These are phyloP conservation scores for Gobius niger DNA, from an alignment of 2,113 vertebrate species.

Conservation along the genomic window DNA sequence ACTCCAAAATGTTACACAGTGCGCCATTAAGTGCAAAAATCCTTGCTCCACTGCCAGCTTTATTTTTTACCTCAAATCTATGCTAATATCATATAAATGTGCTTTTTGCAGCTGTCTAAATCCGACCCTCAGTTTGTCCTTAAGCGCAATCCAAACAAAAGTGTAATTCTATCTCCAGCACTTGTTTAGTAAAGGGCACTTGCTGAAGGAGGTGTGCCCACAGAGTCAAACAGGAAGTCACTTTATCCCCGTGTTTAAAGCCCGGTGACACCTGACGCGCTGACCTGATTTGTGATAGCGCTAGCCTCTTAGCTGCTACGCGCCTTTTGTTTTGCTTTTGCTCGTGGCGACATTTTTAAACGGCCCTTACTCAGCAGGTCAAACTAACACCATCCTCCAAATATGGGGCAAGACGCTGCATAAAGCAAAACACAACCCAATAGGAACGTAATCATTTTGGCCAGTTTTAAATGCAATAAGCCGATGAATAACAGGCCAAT, in stretches of 20 bases:
- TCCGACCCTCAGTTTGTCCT: background rate
- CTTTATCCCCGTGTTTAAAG: background rate
- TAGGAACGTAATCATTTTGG: too few relatives aligned
- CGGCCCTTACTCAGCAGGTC: background rate
- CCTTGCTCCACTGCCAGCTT: too few relatives aligned
- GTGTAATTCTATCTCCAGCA: background rate
- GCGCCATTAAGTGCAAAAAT: too few relatives aligned
- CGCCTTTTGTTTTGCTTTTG: background rate
- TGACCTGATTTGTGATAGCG: constrained; percentile 8
- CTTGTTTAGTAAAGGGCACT: background rate
- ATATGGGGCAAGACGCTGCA: too few relatives aligned
- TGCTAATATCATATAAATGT: too few relatives aligned
- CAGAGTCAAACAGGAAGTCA: background rate
- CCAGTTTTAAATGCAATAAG: too few relatives aligned
- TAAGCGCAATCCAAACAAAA: background rate
- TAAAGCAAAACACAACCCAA: too few relatives aligned
- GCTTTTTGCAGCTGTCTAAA: background rate
- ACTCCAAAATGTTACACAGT: too few relatives aligned
- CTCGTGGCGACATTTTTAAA: background rate
- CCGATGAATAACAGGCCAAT: too few relatives aligned
- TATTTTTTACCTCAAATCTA: too few relatives aligned
- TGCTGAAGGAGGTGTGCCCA: background rate
- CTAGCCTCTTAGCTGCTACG: background rate
- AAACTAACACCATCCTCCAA: background rate
- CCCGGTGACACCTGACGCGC: background rate